Percentiles rank a stretch among this genome's conserved stretches.
These are phyloP conservation scores for Brachypalpus laphriformis DNA, from an alignment of 2,888 invertebrate genomes.

Conservation along the genomic window DNA sequence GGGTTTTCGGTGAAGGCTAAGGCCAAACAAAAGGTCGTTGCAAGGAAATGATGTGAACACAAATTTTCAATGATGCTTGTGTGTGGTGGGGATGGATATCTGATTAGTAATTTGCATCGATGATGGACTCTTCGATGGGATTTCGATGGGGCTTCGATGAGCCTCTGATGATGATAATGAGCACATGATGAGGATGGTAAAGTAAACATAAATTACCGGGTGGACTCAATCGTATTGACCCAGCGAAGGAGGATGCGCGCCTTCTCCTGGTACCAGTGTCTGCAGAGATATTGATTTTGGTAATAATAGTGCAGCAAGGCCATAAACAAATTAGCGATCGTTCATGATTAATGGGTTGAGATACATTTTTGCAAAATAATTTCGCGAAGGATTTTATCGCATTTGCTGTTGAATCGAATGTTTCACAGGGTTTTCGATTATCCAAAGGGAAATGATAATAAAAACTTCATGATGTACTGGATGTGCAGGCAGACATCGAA, in stretches of 20 bases:
- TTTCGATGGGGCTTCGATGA: slow-evolving; percentile 31
- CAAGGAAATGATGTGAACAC: slow-evolving; percentile 21
- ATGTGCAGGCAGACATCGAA: background rate
- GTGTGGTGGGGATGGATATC: slow-evolving; percentile 13
- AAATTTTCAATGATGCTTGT: slow-evolving; percentile 19
- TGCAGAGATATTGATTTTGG: slow-evolving; percentile 49
- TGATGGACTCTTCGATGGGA: slow-evolving; percentile 54
- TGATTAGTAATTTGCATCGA: slow-evolving; percentile 72
- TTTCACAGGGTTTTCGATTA: background rate
- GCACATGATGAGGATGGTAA: slow-evolving; percentile 36
- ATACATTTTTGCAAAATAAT: background rate
- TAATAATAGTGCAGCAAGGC: slow-evolving; percentile 37
- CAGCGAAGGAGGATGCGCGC: background rate
- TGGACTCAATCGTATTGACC: slow-evolving; percentile 50
- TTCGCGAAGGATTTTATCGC: background rate
- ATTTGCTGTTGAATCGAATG: background rate
- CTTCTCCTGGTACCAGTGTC: slow-evolving; percentile 1
- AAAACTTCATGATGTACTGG: background rate
- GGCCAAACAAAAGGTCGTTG: slow-evolving; percentile 17
- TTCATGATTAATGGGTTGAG: slow-evolving; percentile 51
- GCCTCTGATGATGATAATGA: slow-evolving; percentile 37
- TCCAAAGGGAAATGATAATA: background rate
- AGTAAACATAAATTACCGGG: slow-evolving; percentile 59
- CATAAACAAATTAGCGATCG: slow-evolving; percentile 62
- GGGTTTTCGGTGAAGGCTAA: slow-evolving; percentile 34